Conservation (phyloP, 2,888 invertebrate species). For the Spicauda simplicius region DNA sequence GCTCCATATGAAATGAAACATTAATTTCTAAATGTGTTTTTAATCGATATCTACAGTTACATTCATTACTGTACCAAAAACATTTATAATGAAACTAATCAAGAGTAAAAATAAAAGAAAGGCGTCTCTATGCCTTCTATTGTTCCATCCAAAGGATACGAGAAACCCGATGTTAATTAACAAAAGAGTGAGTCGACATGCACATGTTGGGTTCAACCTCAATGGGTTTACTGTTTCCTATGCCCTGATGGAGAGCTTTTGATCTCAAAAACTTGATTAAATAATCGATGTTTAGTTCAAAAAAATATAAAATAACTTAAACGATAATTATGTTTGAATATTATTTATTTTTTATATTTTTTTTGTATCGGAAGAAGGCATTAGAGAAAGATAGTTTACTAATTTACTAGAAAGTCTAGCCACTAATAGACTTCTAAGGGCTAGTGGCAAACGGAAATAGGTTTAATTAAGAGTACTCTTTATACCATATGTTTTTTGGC, state of each 20-base stretch:
- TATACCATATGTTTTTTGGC: no score
- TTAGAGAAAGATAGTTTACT: no score
- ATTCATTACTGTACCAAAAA: constrained; percentile 3
- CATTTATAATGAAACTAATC: constrained; percentile 17
- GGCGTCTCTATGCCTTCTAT: constrained; percentile 52
- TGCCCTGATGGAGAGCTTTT: constrained; percentile 36
- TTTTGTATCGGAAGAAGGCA: no score
- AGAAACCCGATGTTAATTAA: constrained; percentile 75
- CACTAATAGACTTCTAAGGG: no score
- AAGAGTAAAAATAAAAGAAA: constrained; percentile 31
- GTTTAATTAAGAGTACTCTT: no score
- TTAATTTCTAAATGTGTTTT: neutral
- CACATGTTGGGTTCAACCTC: constrained; percentile 54
- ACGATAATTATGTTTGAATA: no score
- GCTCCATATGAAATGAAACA: neutral
- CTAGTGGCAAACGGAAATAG: no score
- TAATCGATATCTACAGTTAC: constrained; percentile 1
- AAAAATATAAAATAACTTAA: neutral
- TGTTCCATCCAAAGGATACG: constrained; percentile 65
- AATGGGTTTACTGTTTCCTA: constrained; percentile 45
- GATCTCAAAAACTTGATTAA: constrained; percentile 20
- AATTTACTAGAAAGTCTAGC: no score
- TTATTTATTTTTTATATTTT: no score
- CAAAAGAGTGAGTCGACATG: constrained; percentile 67
- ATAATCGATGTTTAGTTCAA: constrained; percentile 5